A percentile compares a stretch with the other conserved stretches of the same genome.
phyloP scores from a whole-genome alignment of 2,113 vertebrate genomes.

The Mellivora capensis region DNA sequence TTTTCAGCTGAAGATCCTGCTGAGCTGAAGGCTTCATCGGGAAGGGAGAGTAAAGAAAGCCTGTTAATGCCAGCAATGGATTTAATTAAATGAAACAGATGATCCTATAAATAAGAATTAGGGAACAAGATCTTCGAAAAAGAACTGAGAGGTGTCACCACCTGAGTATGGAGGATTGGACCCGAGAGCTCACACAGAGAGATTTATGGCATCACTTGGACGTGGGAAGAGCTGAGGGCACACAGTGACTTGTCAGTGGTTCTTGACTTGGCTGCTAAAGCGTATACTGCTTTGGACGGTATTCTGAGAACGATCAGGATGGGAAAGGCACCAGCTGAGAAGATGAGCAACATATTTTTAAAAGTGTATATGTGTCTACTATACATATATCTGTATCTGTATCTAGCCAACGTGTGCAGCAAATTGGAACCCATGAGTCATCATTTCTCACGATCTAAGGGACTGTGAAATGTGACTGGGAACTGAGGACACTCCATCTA shows the following conservation, averaged over 20 bases:
- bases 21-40: neutral
- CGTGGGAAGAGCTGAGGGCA: neutral
- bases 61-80: neutral
- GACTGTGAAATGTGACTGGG: neutral
- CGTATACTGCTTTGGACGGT: neutral
- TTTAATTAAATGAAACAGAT: constrained; percentile 7
- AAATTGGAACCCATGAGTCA: neutral
- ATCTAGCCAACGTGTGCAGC: neutral
- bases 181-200: neutral
- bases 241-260: neutral
- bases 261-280: neutral
- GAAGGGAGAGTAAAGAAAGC: constrained; percentile 1
- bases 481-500: neutral
- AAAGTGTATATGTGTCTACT: neutral
- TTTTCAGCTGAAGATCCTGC: constrained; percentile 34
- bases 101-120: neutral
- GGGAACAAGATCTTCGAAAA: neutral
- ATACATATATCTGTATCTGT: neutral
- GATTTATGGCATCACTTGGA: neutral
- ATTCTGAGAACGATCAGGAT: neutral
- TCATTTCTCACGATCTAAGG: neutral
- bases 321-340: neutral
- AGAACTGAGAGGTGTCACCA: neutral
- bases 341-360: neutral
- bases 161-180: neutral